Conservation (phyloP, 2,888 invertebrate species). For the Apamea monoglypha region DNA sequence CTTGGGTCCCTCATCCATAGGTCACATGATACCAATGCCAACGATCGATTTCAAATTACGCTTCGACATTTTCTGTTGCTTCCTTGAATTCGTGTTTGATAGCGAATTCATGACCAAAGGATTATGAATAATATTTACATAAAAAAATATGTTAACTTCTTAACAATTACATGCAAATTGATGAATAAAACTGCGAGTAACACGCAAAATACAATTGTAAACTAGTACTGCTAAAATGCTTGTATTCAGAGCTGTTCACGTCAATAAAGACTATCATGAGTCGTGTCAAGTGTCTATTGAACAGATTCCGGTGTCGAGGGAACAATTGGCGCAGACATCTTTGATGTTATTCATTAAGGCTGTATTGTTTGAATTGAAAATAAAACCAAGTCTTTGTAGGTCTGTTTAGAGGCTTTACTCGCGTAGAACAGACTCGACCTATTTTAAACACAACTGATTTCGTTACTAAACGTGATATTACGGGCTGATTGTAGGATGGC, state of each 20-base stretch:
- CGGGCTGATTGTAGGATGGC: background rate
- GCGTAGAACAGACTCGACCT: background rate
- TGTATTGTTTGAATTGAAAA: constrained; percentile 23
- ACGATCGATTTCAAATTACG: background rate
- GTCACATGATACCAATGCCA: background rate
- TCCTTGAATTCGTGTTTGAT: constrained; percentile 3
- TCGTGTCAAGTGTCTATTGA: constrained; percentile 49
- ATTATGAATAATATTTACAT: constrained; percentile 19
- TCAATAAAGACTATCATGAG: constrained; percentile 41
- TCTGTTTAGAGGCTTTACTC: background rate
- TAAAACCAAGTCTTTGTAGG: constrained; percentile 29
- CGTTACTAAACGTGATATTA: background rate
- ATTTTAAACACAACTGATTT: background rate
- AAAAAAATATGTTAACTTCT: constrained; percentile 16
- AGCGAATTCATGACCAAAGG: constrained; percentile 6
- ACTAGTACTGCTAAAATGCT: constrained; percentile 12
- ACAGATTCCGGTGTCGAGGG: constrained; percentile 33
- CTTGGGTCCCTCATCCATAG: background rate
- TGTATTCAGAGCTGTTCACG: constrained; percentile 27
- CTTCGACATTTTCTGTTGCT: background rate
- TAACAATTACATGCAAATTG: constrained; percentile 44
- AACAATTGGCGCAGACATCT: constrained; percentile 36
- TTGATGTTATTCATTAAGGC: constrained; percentile 37
- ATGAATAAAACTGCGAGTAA: constrained; percentile 6
- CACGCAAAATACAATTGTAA: constrained; percentile 35